phyloP scores from a whole-genome alignment of 2,797 vertebrate genomes.

The Manis crassicaudata region DNA sequence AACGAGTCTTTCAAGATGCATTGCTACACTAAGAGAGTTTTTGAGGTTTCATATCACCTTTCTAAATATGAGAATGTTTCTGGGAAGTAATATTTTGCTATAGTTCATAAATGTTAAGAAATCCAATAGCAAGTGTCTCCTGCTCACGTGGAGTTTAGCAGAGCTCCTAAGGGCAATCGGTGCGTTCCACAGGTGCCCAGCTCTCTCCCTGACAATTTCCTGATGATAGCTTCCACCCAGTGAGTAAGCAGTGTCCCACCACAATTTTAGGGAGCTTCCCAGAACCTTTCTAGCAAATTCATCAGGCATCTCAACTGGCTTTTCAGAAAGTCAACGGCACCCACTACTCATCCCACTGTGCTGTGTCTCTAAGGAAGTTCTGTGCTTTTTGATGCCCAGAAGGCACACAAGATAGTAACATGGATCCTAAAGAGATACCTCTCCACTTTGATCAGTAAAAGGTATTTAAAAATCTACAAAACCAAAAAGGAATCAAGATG shows the following conservation, averaged over 20 bases:
- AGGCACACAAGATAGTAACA: not conserved
- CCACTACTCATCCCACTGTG: not conserved
- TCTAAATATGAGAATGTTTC: not conserved
- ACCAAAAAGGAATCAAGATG: not conserved
- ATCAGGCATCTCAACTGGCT: not conserved
- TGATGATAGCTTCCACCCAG: not conserved
- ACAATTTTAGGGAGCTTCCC: not conserved
- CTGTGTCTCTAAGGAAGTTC: not conserved
- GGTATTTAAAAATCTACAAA: not conserved
- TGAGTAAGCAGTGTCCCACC: not conserved
- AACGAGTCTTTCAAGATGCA: not conserved
- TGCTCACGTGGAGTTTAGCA: not conserved
- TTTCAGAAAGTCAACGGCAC: not conserved
- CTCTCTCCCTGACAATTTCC: not conserved
- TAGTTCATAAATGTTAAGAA: constrained; percentile 38
- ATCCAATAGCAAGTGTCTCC: not conserved
- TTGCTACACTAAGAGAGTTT: not conserved
- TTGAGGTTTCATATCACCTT: not conserved
- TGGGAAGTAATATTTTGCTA: constrained; percentile 3
- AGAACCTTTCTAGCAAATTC: not conserved
- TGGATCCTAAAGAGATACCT: not conserved
- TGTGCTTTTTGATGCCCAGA: not conserved
- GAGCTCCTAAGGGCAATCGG: not conserved
- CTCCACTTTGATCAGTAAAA: not conserved
- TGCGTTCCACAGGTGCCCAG: not conserved